Evolutionary conservation across 2,888 invertebrate genomes (phyloP), one percentile per base, ranked within the genome.

Genomic region (Chymomyza amoena): DNA sequence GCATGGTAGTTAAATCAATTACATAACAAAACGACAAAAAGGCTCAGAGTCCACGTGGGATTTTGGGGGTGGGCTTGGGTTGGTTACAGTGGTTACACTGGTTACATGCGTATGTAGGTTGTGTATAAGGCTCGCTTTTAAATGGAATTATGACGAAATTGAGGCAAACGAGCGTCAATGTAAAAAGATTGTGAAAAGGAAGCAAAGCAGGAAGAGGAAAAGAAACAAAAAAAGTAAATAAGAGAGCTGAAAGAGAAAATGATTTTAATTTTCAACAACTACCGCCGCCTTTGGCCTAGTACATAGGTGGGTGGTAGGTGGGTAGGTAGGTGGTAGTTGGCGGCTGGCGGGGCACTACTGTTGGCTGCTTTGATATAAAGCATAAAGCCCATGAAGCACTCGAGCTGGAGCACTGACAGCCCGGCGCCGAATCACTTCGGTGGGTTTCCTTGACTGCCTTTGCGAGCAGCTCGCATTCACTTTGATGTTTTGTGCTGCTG

Each of bases 1-100:
- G 25, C 69, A 70, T 45, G 78, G 66, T 66, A 73, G 79, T 84
- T 78, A 88, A 84, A 84, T 87, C 87, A 84, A 88, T 84, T 84
- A 88, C 70, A 76, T 73, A 84, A 72, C 84, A 79, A 87, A 88
- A 84, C 70, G 84, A 68, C 75, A 73, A 67, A 63, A 68, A 39
- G 56, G 18, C 36, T 9, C 4, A 25, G 45, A 39, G 61, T 39
- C 10, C 1, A 18, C 1, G 36, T 5, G 15, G 25, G 13, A 3
- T 36, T 32, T 7, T 25, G 2, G 16, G 6, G 20, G 2, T n/a
- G 9, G 13, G 51, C 15, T 25, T 52, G 13, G 50, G 6, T 13
- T 15, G 36, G 4, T 50, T 32, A 32, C 32, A 32, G 0, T 4
- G 32, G 32, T 6, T 57, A 20, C 15, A 25, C 1, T 45, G 54